Evolutionary conservation across 2,888 invertebrate species (phyloP).

Genomic region (Clusia tigrina): DNA sequence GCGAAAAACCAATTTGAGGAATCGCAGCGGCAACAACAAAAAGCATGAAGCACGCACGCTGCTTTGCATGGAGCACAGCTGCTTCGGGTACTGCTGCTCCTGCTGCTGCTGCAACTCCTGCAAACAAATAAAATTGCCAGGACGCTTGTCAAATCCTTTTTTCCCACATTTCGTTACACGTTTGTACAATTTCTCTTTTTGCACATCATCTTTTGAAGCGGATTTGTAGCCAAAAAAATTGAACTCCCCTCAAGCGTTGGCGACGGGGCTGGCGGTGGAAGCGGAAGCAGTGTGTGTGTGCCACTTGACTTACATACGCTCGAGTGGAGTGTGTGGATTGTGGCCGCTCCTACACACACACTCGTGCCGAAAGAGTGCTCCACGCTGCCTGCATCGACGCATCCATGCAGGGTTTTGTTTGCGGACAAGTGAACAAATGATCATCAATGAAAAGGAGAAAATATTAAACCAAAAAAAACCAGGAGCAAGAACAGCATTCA

Average conservation of each 20-base stretch:
- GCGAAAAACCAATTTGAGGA: slow-evolving; percentile 5
- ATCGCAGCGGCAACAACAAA: not conserved
- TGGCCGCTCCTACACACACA: not conserved
- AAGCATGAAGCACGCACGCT: not conserved
- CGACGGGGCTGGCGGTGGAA: not conserved
- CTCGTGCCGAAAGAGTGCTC: not conserved
- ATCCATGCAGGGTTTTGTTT: not conserved
- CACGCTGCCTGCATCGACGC: not conserved
- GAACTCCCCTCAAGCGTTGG: not conserved
- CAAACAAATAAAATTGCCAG: slow-evolving; percentile 5
- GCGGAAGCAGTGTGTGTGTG: not conserved
- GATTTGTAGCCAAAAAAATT: slow-evolving; percentile 4
- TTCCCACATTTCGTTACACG: not conserved
- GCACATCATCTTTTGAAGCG: not conserved
- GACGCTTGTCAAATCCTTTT: slow-evolving; percentile 1
- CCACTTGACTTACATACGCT: not conserved
- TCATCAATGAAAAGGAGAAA: too few species aligned
- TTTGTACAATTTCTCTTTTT: not conserved
- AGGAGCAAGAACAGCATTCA: too few species aligned
- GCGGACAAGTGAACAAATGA: slow-evolving; percentile 8
- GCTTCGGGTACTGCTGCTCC: not conserved
- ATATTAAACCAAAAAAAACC: too few species aligned
- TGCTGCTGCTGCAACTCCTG: not conserved
- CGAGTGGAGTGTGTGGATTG: not conserved
- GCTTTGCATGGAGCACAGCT: not conserved